These are phyloP conservation scores for Charadrius vociferus DNA, from an alignment of 2,113 vertebrate genomes.

Conservation along the genomic window DNA sequence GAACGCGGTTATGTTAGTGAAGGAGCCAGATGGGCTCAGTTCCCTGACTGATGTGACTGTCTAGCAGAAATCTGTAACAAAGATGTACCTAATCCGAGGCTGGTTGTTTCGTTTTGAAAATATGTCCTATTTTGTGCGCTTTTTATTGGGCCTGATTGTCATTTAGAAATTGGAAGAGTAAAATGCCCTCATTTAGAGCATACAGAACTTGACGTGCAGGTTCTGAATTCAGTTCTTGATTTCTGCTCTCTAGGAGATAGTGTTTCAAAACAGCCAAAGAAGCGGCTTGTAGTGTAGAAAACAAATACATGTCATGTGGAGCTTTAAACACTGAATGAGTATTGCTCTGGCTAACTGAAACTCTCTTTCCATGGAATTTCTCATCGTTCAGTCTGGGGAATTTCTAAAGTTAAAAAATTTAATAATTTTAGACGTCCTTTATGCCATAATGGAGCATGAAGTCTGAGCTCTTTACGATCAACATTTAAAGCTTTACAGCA, in stretches of 20 bases:
- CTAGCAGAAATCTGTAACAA: neutral
- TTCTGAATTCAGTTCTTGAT: neutral
- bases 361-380: neutral
- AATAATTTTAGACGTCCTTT: neutral
- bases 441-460: neutral
- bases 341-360: neutral
- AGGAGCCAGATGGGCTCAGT: neutral
- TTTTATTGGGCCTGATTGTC: neutral
- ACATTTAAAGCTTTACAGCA: neutral
- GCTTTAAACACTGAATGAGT: neutral
- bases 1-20: fast-evolving
- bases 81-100: neutral
- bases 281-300: neutral
- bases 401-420: neutral
- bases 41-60: neutral
- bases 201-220: neutral
- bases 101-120: neutral
- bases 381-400: neutral
- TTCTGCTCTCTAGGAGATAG: neutral
- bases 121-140: neutral
- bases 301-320: neutral
- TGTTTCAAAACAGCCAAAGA: neutral
- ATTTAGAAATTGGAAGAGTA: neutral
- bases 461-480: neutral
- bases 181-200: neutral